Evolutionary conservation across 2,113 vertebrate genomes (phyloP), one percentile per base, ranked within the genome.

Genomic region (Phodopus roborovskii): DNA sequence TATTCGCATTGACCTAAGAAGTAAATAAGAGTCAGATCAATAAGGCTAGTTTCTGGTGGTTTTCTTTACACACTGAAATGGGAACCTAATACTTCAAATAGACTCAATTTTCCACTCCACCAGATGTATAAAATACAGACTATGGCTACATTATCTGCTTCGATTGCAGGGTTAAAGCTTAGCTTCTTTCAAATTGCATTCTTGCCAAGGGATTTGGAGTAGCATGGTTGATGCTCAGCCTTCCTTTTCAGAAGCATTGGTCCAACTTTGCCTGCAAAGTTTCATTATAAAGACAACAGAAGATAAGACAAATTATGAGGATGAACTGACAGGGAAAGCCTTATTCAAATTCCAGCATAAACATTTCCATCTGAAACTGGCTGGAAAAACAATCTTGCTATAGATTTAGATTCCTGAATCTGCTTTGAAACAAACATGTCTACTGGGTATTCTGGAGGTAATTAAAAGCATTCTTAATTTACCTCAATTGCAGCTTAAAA

Each of bases 31-130:
- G 15, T 53, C 39, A 1, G 39, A 33, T 48, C 53, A 36, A 9
- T 78, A n/a, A 74, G n/a, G 28, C n/a, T n/a, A 0, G 8, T 36
- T 88, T 92, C 42, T 83, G 45, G 39, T 58, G 6, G 30, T 39
- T 92, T 94, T 20, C 28, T 74, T 83, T 92, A 83, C 71, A 58
- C 28, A 42, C 20, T 36, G 48, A 94, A 94, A 88, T 74, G 22
- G 73, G 50, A 94, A 50, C 5, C 50, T 42, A 77, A 75, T 24
- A 33, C 45, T 91, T 95, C 50, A 94, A 71, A 68, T 39, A 71
- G 39, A 90, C 78, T 91, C 92, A 94, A 95, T 97, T 97, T 97
- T 95, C 89, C 42, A 94, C 84, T 90, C 64, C 53, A 97, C n/a
- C n/a, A 78, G 53, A 39, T 84, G 87, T 90, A 30, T 82, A 85